Base-by-base conservation (phyloP, 2,888 invertebrate genomes). In the Stenolophus ochropezus region DNA sequence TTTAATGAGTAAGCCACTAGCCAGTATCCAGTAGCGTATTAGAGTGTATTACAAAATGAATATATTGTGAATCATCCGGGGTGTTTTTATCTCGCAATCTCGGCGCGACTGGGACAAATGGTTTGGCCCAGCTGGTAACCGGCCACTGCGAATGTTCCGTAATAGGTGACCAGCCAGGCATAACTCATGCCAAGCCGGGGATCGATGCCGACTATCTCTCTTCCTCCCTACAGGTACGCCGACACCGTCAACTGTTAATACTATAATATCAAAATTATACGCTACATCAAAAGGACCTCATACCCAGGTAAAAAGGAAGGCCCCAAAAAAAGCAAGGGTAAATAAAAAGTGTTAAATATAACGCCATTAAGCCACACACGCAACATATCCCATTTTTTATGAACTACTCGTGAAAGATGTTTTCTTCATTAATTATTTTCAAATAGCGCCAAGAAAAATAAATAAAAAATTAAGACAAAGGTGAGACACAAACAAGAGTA, bases 151-250 rank as follows among this genome's bases (percentile, higher is more conserved):
- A 80, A 58, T 73, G 73, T 73, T 56, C 73, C 42, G 73, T 80
- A 71, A 80, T 80, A 80, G 71, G 80, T 80, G 80, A 73, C 73
- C 58, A 73, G 80, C 80, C 73, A 65, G 47, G 79, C 53, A 80
- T 80, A 73, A 80, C 53, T 80, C 80, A 80, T 80, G 73, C 27
- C 73, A 53, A 23, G 25, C 47, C 8, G 49, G 69, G 51, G 79
- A 79, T 79, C 79, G 79, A 79, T 79, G 79, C 16, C 16, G 51
- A 51, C 79, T 69, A 79, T 79, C 51, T 79, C 79, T 79, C 79
- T 65, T 79, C 71, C 69, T 53, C 69, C 33, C 27, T 27, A 71
- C 33, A 42, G 33, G 33, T 42, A 42, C 11, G 33, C 33, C 33
- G 33, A 33, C 33, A 33, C n/a, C n/a, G 33, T 42, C 33, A 8